Base-by-base conservation (phyloP, 1,140 invertebrate species). In the Reticulitermes speratus region DNA sequence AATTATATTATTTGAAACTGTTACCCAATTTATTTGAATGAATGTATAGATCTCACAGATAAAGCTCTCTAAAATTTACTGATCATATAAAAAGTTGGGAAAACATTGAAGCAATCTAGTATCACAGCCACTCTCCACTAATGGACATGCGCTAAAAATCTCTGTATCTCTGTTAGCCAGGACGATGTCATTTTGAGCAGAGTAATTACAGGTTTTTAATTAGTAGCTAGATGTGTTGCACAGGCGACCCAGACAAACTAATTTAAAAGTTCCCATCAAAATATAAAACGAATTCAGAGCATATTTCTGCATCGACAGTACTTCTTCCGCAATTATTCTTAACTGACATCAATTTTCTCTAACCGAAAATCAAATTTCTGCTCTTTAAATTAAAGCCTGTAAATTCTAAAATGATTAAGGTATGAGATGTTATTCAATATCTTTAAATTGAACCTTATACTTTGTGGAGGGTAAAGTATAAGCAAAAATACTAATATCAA, bases 131-230 rank as follows among this genome's bases (percentile, higher is more conserved):
- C 65, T 75, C n/a, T 30, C 65, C 25, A 75, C 65, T 75, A 75
- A 75, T 75, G 65, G n/a, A 75, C n/a, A 25, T 75, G n/a, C 6
- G n/a, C 25, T 9, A 75, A 75, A 75, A 75, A 25, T 0, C 6
- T 9, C 65, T 75, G 5, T 16, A 25, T 30, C 25, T 14, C 25
- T 3, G 65, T 75, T 75, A 6, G 52, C 19, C 52, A 55, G 52
- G 52, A 16, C 48, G 59, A 75, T 75, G 65, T 30, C 65, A 75
- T 75, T 38, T 75, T 75, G 25, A 75, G 65, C 65, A 75, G 65
- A 75, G 65, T 75, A 75, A 75, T 75, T 75, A 75, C 65, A 75
- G 65, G n/a, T 75, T 75, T 75, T 75, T 75, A 75, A 75, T 75
- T 75, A 75, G 25, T 75, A 25, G n/a, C 65, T 75, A 75, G 65